Percentiles rank a stretch among this genome's conserved stretches.
These are phyloP conservation scores for Sturnira hondurensis DNA, from an alignment of 2,113 vertebrate genomes.

Conservation along the genomic window DNA sequence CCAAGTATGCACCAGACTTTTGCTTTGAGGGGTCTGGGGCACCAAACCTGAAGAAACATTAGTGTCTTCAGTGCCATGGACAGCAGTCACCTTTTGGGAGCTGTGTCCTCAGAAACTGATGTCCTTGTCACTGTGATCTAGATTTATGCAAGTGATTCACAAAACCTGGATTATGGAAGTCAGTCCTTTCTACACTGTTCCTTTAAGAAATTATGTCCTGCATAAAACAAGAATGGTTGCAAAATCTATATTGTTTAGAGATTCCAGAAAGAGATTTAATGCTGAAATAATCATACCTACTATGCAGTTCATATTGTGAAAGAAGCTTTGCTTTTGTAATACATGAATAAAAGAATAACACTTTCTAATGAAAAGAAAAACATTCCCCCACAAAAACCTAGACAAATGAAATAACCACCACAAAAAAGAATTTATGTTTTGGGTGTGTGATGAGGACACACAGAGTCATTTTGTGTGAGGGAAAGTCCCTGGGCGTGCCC, in stretches of 20 bases:
- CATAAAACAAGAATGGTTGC: constrained; percentile 63
- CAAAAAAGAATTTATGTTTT: neutral
- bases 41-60: neutral
- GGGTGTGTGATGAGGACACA: neutral
- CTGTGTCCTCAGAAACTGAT: neutral
- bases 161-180: neutral
- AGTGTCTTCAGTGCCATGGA: neutral
- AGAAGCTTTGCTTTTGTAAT: constrained; percentile 83
- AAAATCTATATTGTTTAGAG: constrained; percentile 77
- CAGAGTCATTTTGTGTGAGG: constrained; percentile 9
- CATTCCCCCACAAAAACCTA: too few species aligned
- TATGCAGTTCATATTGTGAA: constrained; percentile 78
- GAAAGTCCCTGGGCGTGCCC: neutral
- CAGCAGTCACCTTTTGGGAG: neutral
- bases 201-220: neutral
- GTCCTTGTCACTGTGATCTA: neutral
- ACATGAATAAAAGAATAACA: constrained; percentile 81
- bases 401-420: too few species aligned
- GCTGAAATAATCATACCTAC: constrained; percentile 66
- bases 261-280: constrained; percentile 70
- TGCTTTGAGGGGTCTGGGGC: neutral
- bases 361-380: constrained; percentile 75
- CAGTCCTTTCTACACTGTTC: neutral
- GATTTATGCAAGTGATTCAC: neutral
- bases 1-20: neutral